Evolutionary conservation across 2,113 vertebrate species (phyloP), one percentile per base, ranked within the genome.

Genomic region (Philantomba maxwellii): DNA sequence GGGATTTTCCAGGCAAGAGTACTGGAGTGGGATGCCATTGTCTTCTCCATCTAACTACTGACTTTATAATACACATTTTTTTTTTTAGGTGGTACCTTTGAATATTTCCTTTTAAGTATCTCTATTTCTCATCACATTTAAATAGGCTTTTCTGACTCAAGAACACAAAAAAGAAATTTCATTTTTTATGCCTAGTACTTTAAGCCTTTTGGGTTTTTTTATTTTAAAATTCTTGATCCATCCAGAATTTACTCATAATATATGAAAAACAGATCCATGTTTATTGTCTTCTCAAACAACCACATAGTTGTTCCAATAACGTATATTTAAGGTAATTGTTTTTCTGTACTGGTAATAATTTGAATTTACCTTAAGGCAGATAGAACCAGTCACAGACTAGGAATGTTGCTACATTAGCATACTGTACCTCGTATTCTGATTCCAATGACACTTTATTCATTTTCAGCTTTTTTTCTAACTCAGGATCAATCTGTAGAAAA

Each of bases 361-460:
- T 73, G 77, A 85, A 39, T 62, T 92, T 83, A 96, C 75, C 9
- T 95, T 78, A 93, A 89, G n/a, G 57, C 39, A 64, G 78, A 94
- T 0, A 94, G 62, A 96, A 94, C 28, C 77, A 92, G 28, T 92
- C n/a, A 90, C n/a, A 87, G 75, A 84, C 43, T 58, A 91, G 36
- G 55, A 75, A 83, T 21, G 81, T 0, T 73, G 36, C n/a, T 86
- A n/a, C 23, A 64, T 53, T 80, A 94, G 90, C 75, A 96, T 96
- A 97, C 92, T 64, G 62, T 98, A 99, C 99, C 99, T 99, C 97
- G 39, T 99, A 99, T 97, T 99, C 99, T 73, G 99, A 99, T 97
- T 99, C 99, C 98, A 99, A 98, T 3, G 99, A 98, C 53, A 98
- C 93, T 91, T 98, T 98, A 90, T 98, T 99, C 90, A 97, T 97